Base-by-base conservation (phyloP, 2,888 invertebrate species). In the Megamerina dolium region DNA sequence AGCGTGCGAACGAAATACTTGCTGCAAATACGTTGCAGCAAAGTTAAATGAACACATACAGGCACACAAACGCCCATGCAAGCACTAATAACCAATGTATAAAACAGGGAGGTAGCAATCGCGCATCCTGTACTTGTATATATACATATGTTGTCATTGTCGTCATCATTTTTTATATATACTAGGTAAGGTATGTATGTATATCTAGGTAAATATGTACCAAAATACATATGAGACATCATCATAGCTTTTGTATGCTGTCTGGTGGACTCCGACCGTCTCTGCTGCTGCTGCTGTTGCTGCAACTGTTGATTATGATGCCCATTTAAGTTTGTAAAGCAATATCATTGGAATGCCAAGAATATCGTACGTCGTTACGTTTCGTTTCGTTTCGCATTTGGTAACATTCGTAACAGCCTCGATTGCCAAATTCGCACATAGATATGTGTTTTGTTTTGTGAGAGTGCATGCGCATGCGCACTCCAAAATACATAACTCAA, bases 1-100 rank as follows among this genome's bases (percentile, higher is more conserved):
- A 41, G 37, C 43, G 45, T 48, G 48, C 48, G 48, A 48, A 48
- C 48, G 32, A n/a, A n/a, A n/a, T n/a, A n/a, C n/a, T n/a, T n/a
- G n/a, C n/a, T 36, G n/a, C n/a, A n/a, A n/a, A n/a, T 8, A 2
- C 12, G 37, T 12, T 5, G 12, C 10, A 9, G 23, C 21, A 12
- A 42, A 27, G 13, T 3, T 5, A 27, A 3, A 10, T 5, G 27
- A 13, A 3, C 31, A 20, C 21, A 21, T 14, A 16, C 3, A 40
- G 17, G 12, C 26, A n/a, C 32, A 12, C 9, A 17, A 3, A 27
- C 10, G 13, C 27, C 10, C 12, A 27, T 5, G 13, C 13, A 27
- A n/a, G 27, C 12, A 27, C 27, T 13, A 27, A 5, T 27, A 27
- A 5, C 12, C 27, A 27, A 27, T 27, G 27, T 10, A 27, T n/a